Conservation (phyloP, 2,113 vertebrate species). For the Lethenteron camtschaticum region DNA sequence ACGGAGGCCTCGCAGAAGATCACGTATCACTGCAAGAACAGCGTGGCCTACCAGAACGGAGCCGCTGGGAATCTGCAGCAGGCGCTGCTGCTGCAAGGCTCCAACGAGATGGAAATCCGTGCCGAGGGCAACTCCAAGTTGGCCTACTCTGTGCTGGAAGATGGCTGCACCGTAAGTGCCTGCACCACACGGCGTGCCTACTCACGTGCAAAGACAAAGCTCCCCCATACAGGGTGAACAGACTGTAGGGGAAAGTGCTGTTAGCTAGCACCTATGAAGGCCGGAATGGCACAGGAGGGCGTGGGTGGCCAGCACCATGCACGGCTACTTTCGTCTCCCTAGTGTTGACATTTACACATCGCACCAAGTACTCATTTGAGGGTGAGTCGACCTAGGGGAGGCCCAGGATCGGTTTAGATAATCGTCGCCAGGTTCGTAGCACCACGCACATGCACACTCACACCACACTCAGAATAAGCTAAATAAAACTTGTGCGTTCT, state of each 20-base stretch:
- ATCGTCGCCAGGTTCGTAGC: too few species aligned
- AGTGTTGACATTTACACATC: not conserved
- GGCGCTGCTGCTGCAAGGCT: conserved; percentile 4
- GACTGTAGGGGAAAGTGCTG: not conserved
- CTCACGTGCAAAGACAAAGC: not conserved
- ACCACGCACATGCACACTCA: too few species aligned
- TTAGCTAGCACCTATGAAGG: not conserved
- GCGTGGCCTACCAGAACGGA: not conserved
- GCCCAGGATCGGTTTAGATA: too few species aligned
- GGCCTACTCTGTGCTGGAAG: conserved; percentile 4
- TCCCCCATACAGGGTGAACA: not conserved
- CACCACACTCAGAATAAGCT: too few species aligned
- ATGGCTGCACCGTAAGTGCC: not conserved
- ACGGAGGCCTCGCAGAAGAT: conserved; percentile 2
- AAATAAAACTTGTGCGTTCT: too few species aligned
- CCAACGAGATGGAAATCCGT: conserved; percentile 5
- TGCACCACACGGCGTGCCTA: not conserved
- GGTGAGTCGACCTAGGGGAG: too few species aligned
- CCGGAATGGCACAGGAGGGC: not conserved
- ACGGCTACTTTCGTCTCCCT: not conserved
- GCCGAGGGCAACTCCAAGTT: conserved; percentile 4
- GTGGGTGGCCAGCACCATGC: not conserved
- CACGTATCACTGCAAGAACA: conserved; percentile 6
- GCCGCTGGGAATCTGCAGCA: conserved; percentile 1
- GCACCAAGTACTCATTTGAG: not conserved